Conservation (phyloP, 53 echinoderm and acorn worm genomes). For the Pentamera pediparva region DNA sequence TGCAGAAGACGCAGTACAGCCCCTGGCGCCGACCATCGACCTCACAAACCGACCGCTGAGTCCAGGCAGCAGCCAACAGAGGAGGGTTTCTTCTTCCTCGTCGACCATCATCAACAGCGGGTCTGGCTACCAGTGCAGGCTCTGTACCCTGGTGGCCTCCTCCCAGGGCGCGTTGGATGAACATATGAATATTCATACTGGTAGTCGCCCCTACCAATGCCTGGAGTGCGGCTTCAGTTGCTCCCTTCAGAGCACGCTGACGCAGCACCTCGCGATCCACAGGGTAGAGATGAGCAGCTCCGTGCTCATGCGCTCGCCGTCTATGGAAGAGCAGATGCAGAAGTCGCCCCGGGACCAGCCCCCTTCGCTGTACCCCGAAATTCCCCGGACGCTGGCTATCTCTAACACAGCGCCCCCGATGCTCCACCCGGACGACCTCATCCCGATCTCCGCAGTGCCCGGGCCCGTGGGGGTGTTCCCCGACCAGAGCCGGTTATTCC, state of each 20-base stretch:
- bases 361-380: constrained; percentile 48
- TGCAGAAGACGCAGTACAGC: too few species aligned
- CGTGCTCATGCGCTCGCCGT: constrained; percentile 40
- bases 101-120: too few species aligned
- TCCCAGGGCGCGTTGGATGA: constrained; percentile 85
- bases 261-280: constrained; percentile 85
- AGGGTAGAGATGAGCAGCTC: constrained; percentile 74
- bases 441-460: constrained; percentile 48
- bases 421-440: constrained; percentile 57
- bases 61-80: constrained; percentile 20
- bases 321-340: constrained; percentile 38
- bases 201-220: constrained; percentile 89
- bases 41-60: neutral
- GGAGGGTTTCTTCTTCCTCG: too few species aligned
- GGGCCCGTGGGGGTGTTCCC: constrained; percentile 49
- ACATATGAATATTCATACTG: constrained; percentile 96
- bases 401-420: constrained; percentile 41
- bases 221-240: constrained; percentile 94
- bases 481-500: constrained; percentile 84
- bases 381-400: constrained; percentile 39
- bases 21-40: too few species aligned
- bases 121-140: constrained; percentile 82
- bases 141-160: constrained; percentile 84
- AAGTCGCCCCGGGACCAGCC: constrained; percentile 44
- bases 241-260: constrained; percentile 81